Evolutionary conservation across 2,888 invertebrate genomes (phyloP).

Genomic region (Rhorus exstirpatorius): DNA sequence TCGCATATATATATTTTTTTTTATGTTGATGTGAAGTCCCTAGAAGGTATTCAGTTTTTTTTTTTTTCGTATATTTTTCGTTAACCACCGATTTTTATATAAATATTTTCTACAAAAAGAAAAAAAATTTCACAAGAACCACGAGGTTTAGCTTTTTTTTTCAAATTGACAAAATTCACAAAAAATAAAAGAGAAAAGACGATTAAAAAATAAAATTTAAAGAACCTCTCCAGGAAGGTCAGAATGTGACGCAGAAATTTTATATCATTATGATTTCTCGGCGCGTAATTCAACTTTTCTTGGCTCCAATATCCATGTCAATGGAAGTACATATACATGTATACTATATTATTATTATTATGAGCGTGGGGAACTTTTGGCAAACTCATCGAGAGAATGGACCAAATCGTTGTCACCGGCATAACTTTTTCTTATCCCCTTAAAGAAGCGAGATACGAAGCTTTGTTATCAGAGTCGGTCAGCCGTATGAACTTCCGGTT

Average conservation of each 20-base stretch:
- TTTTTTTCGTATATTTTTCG: too few species aligned
- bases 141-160: too few species aligned
- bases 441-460: slow-evolving; percentile 40
- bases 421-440: too few species aligned
- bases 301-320: neutral
- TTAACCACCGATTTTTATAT: too few species aligned
- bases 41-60: too few species aligned
- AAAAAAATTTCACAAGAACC: too few species aligned
- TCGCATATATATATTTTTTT: too few species aligned
- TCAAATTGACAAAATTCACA: too few species aligned
- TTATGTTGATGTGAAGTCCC: too few species aligned
- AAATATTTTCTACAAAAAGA: too few species aligned
- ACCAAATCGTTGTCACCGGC: neutral
- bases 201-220: neutral
- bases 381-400: neutral
- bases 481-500: slow-evolving; percentile 66
- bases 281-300: neutral
- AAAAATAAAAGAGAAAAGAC: too few species aligned
- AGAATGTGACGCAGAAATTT: neutral
- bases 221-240: neutral
- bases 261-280: neutral
- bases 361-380: neutral
- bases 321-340: neutral
- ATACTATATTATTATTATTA: neutral
- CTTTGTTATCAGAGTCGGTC: slow-evolving; percentile 70